phyloP scores from a whole-genome alignment of 2,888 invertebrate genomes.

The Teleogryllus oceanicus region DNA sequence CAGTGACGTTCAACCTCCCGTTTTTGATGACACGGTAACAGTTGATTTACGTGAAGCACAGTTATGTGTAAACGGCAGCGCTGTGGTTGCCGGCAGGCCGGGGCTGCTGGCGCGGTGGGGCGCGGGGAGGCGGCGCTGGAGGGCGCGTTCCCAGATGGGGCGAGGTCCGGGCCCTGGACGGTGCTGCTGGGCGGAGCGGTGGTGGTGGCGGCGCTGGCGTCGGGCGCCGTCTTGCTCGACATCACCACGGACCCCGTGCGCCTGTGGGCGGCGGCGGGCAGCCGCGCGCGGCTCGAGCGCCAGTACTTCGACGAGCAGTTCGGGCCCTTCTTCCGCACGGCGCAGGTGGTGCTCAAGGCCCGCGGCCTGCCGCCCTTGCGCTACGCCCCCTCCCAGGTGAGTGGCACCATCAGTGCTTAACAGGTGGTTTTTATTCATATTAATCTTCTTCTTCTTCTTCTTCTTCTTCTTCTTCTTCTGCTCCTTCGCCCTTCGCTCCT shows the following conservation, averaged over 20 bases:
- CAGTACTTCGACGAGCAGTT: slow-evolving; percentile 86
- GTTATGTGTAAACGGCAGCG: too few species aligned
- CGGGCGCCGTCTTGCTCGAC: slow-evolving; percentile 64
- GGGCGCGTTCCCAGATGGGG: not conserved
- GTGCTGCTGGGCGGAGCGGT: slow-evolving; percentile 63
- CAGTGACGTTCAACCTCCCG: too few species aligned
- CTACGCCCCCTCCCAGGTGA: slow-evolving; percentile 24
- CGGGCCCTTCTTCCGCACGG: slow-evolving; percentile 82
- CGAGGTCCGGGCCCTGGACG: slow-evolving; percentile 61
- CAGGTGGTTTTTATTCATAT: too few species aligned
- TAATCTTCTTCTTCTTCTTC: too few species aligned
- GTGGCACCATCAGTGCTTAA: not conserved
- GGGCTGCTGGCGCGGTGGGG: not conserved
- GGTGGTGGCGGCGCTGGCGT: slow-evolving; percentile 58
- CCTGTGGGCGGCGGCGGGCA: slow-evolving; percentile 84
- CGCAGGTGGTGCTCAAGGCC: slow-evolving; percentile 81
- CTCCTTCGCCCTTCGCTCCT: too few species aligned
- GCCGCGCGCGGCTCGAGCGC: slow-evolving; percentile 76
- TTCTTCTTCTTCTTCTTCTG: too few species aligned
- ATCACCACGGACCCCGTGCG: slow-evolving; percentile 88
- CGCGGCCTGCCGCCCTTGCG: slow-evolving; percentile 54
- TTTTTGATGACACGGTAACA: too few species aligned
- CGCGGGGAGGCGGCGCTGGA: not conserved
- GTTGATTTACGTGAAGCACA: too few species aligned
- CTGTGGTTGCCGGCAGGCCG: not conserved